Evolutionary conservation across 2,113 vertebrate species (phyloP).

Genomic region (Poeciliopsis prolifica): DNA sequence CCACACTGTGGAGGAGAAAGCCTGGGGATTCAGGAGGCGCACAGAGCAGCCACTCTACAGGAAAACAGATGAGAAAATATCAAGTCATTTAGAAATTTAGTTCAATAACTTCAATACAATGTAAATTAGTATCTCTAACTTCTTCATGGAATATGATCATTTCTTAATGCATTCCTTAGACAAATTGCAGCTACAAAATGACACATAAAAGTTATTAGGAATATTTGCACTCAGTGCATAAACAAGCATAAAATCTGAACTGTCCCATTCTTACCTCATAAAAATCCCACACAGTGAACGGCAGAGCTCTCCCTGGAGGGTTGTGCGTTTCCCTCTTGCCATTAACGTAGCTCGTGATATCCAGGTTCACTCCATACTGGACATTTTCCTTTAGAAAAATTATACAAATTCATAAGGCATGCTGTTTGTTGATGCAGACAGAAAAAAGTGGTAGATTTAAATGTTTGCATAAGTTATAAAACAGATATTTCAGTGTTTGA

Average conservation of each 20-base stretch:
- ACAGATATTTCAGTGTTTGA: neutral
- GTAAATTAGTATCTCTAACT: too few species aligned
- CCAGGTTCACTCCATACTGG: conserved; percentile 91
- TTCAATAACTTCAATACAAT: neutral
- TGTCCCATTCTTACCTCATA: conserved; percentile 77
- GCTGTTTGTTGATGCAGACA: neutral
- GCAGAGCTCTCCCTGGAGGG: conserved; percentile 87
- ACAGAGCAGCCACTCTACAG: conserved; percentile 89
- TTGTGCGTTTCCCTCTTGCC: conserved; percentile 91
- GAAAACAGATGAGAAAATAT: neutral
- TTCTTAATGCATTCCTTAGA: neutral
- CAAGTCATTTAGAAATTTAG: neutral
- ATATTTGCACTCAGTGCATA: neutral
- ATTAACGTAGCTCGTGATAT: conserved; percentile 90
- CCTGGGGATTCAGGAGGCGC: conserved; percentile 92
- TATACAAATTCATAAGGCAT: neutral
- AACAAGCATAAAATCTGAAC: neutral
- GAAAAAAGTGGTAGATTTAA: neutral
- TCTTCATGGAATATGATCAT: neutral
- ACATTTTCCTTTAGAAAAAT: conserved; percentile 79
- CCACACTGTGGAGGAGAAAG: conserved; percentile 90
- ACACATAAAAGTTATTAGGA: too few species aligned
- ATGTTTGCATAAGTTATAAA: neutral
- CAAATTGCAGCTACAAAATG: too few species aligned
- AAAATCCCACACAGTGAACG: conserved; percentile 90